A percentile compares a stretch with the other conserved stretches of the same genome.
Conservation (phyloP, 2,113 vertebrate species). For the Psittacara wagleri region DNA sequence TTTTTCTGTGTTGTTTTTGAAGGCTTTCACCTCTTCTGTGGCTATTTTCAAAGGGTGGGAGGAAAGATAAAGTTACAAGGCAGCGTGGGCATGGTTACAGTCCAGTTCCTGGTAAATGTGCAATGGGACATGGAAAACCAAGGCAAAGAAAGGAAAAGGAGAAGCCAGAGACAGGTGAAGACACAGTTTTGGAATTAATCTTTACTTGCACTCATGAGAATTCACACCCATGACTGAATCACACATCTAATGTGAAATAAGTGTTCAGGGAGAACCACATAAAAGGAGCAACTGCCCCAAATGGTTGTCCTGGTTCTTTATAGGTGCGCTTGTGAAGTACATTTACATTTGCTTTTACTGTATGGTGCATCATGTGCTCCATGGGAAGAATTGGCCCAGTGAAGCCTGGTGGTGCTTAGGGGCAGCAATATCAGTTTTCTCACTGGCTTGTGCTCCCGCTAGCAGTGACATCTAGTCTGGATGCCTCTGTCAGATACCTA, state of each 20-base stretch:
- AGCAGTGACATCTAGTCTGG: not conserved
- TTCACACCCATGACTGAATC: not conserved
- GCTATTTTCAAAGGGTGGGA: constrained; percentile 33
- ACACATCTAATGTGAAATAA: not conserved
- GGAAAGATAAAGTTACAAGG: constrained; percentile 20
- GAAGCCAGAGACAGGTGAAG: not conserved
- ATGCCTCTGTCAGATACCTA: not conserved
- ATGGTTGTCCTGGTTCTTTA: not conserved
- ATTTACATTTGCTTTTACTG: not conserved
- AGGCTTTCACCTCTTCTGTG: constrained; percentile 46
- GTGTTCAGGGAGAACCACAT: not conserved
- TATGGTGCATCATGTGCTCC: not conserved
- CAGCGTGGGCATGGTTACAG: not conserved
- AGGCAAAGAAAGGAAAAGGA: not conserved
- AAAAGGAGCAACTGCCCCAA: not conserved
- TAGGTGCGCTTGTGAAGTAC: not conserved
- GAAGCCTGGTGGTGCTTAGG: not conserved
- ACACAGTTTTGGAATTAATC: not conserved
- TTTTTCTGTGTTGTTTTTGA: not conserved
- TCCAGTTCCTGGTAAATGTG: not conserved
- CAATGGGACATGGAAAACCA: not conserved
- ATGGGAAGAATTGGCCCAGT: not conserved
- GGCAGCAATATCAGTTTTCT: not conserved
- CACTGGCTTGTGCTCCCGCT: not conserved
- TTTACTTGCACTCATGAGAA: not conserved